Conservation (phyloP, 2,888 invertebrate genomes). For the Camponotus fellah region DNA sequence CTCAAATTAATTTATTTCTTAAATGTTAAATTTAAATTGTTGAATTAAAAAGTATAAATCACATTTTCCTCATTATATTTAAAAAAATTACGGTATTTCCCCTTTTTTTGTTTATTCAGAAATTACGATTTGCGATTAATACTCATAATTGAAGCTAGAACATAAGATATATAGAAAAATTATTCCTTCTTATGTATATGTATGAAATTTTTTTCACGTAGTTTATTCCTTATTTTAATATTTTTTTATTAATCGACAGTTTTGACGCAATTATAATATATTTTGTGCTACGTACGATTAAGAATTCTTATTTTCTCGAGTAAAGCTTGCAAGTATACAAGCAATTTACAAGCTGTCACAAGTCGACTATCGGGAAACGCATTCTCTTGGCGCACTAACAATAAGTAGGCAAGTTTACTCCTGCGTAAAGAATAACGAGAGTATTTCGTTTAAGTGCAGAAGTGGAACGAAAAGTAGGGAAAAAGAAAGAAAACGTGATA, state of each 20-base stretch:
- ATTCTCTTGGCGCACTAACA: conserved; percentile 12
- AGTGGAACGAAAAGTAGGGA: conserved; percentile 69
- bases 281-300: neutral
- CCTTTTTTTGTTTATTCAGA: neutral
- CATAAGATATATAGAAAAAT: neutral
- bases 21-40: conserved; percentile 7
- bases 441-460: conserved; percentile 69
- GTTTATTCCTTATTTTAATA: neutral
- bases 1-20: neutral
- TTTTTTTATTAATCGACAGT: neutral
- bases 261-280: neutral
- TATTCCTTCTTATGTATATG: neutral
- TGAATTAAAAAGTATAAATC: neutral
- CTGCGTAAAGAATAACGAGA: conserved; percentile 44
- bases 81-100: neutral
- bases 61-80: neutral
- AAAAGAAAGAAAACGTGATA: conserved; percentile 45
- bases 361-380: conserved; percentile 32
- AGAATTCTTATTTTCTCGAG: conserved; percentile 13
- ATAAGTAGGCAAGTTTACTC: conserved; percentile 11
- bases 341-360: conserved; percentile 34
- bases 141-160: neutral
- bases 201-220: neutral
- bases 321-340: neutral
- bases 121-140: neutral